Conservation (phyloP, 2,797 vertebrate genomes). For the Hemitrygon akajei region DNA sequence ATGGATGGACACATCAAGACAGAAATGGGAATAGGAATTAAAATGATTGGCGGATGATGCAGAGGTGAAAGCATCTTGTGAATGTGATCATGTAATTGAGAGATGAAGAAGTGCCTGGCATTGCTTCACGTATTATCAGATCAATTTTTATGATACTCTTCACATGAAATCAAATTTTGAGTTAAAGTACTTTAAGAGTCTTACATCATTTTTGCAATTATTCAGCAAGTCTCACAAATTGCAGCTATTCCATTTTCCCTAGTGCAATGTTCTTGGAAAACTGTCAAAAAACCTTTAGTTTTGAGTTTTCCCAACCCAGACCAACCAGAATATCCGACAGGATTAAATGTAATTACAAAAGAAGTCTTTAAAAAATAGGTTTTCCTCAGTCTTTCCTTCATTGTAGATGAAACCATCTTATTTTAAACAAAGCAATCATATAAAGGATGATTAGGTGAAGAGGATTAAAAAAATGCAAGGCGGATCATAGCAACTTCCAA, state of each 20-base stretch:
- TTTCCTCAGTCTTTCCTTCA: too few species aligned
- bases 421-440: background rate
- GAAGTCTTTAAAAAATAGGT: too few species aligned
- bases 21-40: too few species aligned
- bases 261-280: background rate
- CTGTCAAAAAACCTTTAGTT: background rate
- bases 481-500: background rate
- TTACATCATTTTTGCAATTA: background rate
- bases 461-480: background rate
- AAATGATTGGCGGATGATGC: too few species aligned
- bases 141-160: background rate
- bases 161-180: background rate
- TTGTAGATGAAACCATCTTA: background rate
- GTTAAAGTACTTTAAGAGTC: slow-evolving; percentile 9
- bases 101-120: background rate
- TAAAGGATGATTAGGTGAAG: background rate
- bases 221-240: background rate
- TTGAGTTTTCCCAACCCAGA: background rate
- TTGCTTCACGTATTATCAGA: background rate
- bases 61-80: background rate
- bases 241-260: background rate
- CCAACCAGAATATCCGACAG: background rate
- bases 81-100: background rate
- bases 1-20: too few species aligned
- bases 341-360: background rate